Evolutionary conservation across 2,888 invertebrate genomes (phyloP).

Genomic region (Cosmopolites sordidus): DNA sequence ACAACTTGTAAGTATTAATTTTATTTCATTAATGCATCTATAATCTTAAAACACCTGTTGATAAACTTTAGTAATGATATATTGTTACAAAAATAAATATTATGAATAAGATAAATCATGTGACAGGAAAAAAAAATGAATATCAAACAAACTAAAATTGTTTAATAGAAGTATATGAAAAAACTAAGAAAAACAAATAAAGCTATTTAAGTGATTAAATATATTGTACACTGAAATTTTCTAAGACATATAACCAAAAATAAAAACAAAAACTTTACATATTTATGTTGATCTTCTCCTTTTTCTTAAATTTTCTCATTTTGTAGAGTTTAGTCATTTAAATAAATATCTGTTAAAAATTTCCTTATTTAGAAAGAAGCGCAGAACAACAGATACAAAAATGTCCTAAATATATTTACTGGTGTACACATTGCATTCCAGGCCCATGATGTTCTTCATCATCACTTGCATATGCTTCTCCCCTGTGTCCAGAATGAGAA

Average conservation of each 20-base stretch:
- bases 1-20: too few relatives aligned
- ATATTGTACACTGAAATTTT: constrained; percentile 1
- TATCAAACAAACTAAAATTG: too few relatives aligned
- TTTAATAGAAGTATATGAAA: neutral
- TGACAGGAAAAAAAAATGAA: neutral
- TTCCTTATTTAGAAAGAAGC: constrained; percentile 49
- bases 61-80: neutral
- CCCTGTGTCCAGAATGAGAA: constrained; percentile 48
- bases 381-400: constrained; percentile 31
- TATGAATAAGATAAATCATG: constrained; percentile 9
- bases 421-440: constrained; percentile 76
- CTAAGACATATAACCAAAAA: neutral
- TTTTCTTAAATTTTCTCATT: neutral
- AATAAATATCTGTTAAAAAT: constrained; percentile 21
- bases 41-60: constrained; percentile 1
- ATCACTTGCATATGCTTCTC: constrained; percentile 70
- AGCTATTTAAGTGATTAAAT: neutral
- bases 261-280: neutral
- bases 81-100: constrained; percentile 19
- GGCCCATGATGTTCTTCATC: constrained; percentile 57
- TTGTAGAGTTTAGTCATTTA: neutral
- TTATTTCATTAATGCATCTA: constrained; percentile 7
- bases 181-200: neutral
- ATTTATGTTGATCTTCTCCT: neutral
- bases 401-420: constrained; percentile 52